Evolutionary conservation across 2,113 vertebrate species (phyloP).

Genomic region (Piliocolobus tephrosceles): DNA sequence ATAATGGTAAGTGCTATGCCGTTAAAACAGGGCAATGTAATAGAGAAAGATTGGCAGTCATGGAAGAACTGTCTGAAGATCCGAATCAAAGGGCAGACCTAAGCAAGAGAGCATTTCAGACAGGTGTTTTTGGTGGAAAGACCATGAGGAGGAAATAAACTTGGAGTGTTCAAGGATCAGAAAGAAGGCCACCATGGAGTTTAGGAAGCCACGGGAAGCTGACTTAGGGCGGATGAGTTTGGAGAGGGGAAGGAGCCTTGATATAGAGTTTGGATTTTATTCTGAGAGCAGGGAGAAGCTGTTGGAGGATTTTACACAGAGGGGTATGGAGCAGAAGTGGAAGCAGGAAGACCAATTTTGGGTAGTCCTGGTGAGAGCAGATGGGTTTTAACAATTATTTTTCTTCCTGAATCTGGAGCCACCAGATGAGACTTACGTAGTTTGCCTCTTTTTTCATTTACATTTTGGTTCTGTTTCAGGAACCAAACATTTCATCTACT

Average conservation of each 20-base stretch:
- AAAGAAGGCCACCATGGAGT: neutral
- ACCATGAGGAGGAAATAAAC: neutral
- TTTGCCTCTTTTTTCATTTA: slow-evolving; percentile 28
- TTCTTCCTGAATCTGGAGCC: neutral
- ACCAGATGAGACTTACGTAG: neutral
- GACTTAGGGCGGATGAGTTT: neutral
- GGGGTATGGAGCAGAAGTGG: neutral
- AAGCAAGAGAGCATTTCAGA: neutral
- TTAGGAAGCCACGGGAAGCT: neutral
- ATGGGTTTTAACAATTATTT: neutral
- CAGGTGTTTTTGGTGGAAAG: neutral
- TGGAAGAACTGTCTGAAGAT: neutral
- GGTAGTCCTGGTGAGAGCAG: neutral
- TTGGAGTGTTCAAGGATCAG: neutral
- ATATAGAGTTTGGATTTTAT: neutral
- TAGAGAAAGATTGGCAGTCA: neutral
- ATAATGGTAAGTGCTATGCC: neutral
- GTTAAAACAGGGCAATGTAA: neutral
- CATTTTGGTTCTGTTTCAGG: slow-evolving; percentile 43
- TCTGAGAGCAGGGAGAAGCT: neutral
- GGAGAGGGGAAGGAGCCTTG: neutral
- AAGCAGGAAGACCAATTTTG: neutral
- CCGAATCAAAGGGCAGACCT: neutral
- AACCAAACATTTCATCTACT: slow-evolving; percentile 37
- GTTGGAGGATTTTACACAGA: neutral